These are phyloP conservation scores for Cerastis leucographa DNA, from an alignment of 2,888 invertebrate genomes.

Conservation along the genomic window DNA sequence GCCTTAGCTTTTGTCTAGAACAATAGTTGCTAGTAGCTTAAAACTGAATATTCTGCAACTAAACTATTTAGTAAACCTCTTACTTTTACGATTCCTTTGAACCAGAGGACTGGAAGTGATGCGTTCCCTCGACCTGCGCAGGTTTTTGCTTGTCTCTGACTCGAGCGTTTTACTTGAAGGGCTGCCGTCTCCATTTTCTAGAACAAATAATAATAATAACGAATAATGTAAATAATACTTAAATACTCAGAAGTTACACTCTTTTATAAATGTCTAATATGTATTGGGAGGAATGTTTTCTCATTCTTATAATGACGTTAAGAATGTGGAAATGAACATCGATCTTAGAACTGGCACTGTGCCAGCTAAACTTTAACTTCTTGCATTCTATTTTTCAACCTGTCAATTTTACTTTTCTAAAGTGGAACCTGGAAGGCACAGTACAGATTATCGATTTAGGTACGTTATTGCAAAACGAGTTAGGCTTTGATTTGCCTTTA, in stretches of 20 bases:
- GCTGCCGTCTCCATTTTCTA: slow-evolving; percentile 87
- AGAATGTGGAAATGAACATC: slow-evolving; percentile 13
- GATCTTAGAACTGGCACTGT: slow-evolving; percentile 15
- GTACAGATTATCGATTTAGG: background rate
- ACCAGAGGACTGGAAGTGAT: slow-evolving; percentile 85
- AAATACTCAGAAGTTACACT: background rate
- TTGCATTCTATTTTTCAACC: background rate
- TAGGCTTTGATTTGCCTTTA: background rate
- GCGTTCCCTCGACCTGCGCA: slow-evolving; percentile 85
- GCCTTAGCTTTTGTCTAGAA: background rate
- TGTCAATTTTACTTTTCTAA: slow-evolving; percentile 1
- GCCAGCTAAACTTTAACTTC: slow-evolving; percentile 20
- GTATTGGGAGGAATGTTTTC: background rate
- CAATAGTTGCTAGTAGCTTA: background rate
- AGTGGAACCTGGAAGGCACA: background rate
- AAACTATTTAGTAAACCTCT: too few relatives aligned
- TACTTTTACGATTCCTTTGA: slow-evolving; percentile 86
- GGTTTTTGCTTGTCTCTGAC: slow-evolving; percentile 81
- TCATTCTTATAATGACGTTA: background rate
- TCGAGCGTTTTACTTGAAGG: slow-evolving; percentile 83
- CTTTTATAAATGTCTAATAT: background rate
- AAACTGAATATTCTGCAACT: background rate
- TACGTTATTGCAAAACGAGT: slow-evolving; percentile 5
- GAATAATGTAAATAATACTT: too few relatives aligned
- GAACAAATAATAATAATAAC: slow-evolving; percentile 26